Conservation (phyloP, 2,113 vertebrate genomes). For the Hippocampus mohnikei region DNA sequence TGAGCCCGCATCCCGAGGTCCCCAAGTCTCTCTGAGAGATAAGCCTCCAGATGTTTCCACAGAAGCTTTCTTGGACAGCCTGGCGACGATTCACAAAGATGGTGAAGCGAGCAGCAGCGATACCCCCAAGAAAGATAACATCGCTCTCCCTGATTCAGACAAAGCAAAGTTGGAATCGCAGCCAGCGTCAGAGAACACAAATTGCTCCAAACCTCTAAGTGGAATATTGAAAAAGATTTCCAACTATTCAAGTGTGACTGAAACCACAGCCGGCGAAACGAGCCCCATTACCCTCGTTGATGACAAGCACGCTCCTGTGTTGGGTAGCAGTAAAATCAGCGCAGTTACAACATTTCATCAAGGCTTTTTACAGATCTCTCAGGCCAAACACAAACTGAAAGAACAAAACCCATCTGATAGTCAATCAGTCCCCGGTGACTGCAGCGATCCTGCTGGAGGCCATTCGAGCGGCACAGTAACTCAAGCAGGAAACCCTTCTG, state of each 20-base stretch:
- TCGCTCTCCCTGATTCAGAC: constrained; percentile 30
- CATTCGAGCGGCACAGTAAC: constrained; percentile 54
- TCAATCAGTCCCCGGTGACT: constrained; percentile 35
- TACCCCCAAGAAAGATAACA: constrained; percentile 32
- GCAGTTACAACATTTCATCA: constrained; percentile 41
- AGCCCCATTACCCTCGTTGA: constrained; percentile 15
- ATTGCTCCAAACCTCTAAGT: constrained; percentile 78
- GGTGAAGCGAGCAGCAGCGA: constrained; percentile 65
- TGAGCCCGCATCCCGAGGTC: constrained; percentile 18
- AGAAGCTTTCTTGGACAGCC: constrained; percentile 83
- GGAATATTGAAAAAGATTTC: constrained; percentile 77
- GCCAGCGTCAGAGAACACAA: constrained; percentile 72
- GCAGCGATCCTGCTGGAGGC: constrained; percentile 47
- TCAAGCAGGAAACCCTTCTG: constrained; percentile 64
- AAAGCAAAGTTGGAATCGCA: constrained; percentile 58
- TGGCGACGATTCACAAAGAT: constrained; percentile 71
- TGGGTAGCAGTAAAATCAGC: constrained; percentile 37
- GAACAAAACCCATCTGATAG: constrained; percentile 55
- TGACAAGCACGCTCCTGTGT: constrained; percentile 41
- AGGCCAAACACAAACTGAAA: constrained; percentile 56
- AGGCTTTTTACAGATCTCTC: constrained; percentile 58
- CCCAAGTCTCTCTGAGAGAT: constrained; percentile 81
- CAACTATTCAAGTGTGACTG: constrained; percentile 66
- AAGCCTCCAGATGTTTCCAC: constrained; percentile 94
- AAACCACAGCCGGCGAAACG: constrained; percentile 60